Conservation (phyloP, 2,113 vertebrate species). For the Lichenostomus cassidix region DNA sequence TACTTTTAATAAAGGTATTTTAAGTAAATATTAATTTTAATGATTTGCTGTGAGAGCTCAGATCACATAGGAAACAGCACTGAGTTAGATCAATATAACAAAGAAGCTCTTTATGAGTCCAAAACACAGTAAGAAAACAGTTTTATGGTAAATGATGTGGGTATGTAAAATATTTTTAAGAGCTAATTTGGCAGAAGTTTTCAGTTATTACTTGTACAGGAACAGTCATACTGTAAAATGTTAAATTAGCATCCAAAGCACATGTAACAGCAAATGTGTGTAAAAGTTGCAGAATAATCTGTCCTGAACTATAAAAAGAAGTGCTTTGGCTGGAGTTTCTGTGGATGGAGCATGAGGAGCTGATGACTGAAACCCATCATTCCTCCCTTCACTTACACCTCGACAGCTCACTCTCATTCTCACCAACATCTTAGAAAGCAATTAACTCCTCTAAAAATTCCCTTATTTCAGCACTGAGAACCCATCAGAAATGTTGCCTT, state of each 20-base stretch:
- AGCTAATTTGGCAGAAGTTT: neutral
- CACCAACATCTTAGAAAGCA: neutral
- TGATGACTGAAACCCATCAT: neutral
- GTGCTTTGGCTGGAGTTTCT: neutral
- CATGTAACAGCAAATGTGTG: neutral
- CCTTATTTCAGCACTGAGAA: neutral
- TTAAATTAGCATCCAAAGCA: neutral
- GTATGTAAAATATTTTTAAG: neutral
- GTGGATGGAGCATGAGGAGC: neutral
- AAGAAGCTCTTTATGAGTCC: neutral
- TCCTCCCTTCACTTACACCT: neutral
- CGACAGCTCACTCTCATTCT: neutral
- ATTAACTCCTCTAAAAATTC: neutral
- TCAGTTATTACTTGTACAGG: neutral
- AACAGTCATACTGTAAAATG: neutral
- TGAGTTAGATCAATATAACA: neutral
- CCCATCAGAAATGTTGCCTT: neutral
- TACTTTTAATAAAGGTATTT: neutral
- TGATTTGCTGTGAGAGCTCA: neutral
- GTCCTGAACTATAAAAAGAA: neutral
- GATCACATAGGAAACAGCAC: neutral
- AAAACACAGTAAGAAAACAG: neutral
- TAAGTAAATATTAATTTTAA: neutral
- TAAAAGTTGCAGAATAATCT: neutral
- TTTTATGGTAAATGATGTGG: neutral